Percentiles rank a stretch among this genome's conserved stretches.
phyloP scores from a whole-genome alignment of 2,113 vertebrate species.

The Callocephalon fimbriatum region DNA sequence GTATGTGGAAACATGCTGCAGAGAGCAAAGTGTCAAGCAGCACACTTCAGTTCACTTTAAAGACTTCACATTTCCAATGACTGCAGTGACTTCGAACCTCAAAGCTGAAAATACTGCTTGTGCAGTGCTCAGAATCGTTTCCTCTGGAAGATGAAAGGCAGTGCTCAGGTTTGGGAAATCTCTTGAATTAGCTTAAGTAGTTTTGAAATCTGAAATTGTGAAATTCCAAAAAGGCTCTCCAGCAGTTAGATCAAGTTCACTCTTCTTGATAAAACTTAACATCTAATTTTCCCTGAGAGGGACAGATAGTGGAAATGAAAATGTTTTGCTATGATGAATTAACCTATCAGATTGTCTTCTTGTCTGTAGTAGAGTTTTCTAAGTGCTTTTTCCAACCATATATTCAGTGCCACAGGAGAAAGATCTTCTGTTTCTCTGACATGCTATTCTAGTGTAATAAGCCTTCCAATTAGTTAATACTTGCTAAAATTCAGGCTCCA shows the following conservation, averaged over 20 bases:
- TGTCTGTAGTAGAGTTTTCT: background rate
- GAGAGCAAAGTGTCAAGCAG: background rate
- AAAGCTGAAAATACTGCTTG: background rate
- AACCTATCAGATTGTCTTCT: background rate
- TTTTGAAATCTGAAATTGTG: background rate
- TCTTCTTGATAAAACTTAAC: background rate
- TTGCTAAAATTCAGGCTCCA: background rate
- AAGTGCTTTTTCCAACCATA: background rate
- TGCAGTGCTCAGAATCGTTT: background rate
- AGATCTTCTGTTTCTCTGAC: background rate
- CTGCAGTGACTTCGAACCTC: background rate
- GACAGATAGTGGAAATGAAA: background rate
- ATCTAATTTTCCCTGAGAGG: background rate
- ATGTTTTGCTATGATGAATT: background rate
- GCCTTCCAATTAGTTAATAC: background rate
- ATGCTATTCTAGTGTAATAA: background rate
- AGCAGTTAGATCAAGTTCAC: background rate
- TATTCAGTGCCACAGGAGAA: background rate
- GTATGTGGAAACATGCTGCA: background rate
- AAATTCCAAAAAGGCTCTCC: background rate
- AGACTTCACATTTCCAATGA: background rate
- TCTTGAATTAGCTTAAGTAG: background rate
- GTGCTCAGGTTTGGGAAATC: background rate
- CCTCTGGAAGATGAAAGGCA: background rate
- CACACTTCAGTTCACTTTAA: background rate